Conservation (phyloP, 2,113 vertebrate genomes). For the Sinocyclocheilus rhinocerous region DNA sequence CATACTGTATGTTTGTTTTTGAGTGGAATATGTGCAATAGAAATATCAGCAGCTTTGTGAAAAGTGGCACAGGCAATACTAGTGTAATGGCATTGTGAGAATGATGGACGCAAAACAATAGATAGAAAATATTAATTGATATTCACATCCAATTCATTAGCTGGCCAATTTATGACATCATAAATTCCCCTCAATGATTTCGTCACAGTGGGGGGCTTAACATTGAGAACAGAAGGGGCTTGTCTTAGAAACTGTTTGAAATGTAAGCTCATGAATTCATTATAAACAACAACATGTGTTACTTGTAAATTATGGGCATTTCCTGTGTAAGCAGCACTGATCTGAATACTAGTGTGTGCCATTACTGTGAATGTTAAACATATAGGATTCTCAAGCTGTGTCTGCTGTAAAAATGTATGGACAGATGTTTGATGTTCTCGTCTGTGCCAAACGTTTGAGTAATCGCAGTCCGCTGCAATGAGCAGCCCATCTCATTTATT, state of each 20-base stretch:
- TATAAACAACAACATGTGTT: constrained; percentile 19
- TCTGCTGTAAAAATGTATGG: constrained; percentile 30
- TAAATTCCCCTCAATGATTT: constrained; percentile 22
- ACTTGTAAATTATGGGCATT: constrained; percentile 18
- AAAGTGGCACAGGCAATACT: not conserved
- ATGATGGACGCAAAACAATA: not conserved
- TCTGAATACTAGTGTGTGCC: constrained; percentile 18
- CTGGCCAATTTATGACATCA: constrained; percentile 6
- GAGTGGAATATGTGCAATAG: not conserved
- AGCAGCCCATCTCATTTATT: constrained; percentile 55
- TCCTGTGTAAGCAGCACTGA: constrained; percentile 25
- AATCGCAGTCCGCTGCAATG: constrained; percentile 43
- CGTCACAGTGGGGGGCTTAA: constrained; percentile 7
- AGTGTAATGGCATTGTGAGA: not conserved
- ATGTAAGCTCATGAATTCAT: constrained; percentile 30
- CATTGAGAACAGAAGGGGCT: constrained; percentile 2
- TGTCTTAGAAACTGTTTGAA: not conserved
- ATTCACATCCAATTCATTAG: constrained; percentile 26
- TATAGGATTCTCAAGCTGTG: constrained; percentile 28
- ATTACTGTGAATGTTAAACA: not conserved
- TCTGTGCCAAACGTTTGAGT: constrained; percentile 54
- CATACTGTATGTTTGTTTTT: not conserved
- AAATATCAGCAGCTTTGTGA: not conserved
- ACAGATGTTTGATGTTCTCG: constrained; percentile 40
- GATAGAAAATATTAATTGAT: constrained; percentile 20